A percentile compares a stretch with the other conserved stretches of the same genome.
phyloP scores from a whole-genome alignment of 2,797 vertebrate species.

The Tragelaphus eurycerus region DNA sequence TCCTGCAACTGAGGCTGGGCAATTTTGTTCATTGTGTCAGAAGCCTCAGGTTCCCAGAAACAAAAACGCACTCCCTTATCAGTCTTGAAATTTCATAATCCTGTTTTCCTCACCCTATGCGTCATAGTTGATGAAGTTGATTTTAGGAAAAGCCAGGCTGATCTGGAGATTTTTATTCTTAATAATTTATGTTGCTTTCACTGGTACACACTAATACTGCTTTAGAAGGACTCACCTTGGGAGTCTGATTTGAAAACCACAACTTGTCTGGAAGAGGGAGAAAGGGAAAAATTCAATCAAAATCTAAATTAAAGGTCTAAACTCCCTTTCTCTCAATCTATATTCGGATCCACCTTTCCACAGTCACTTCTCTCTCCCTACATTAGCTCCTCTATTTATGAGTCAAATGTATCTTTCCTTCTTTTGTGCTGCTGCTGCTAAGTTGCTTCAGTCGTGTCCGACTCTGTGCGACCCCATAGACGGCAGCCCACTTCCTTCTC shows the following conservation, averaged over 20 bases:
- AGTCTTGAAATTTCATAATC: neutral
- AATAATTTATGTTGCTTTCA: neutral
- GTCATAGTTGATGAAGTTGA: neutral
- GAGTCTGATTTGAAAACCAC: neutral
- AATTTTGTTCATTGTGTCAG: conserved; percentile 48
- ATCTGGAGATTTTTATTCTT: neutral
- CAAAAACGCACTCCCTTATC: conserved; percentile 39
- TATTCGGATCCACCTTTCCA: neutral
- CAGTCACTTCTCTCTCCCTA: neutral
- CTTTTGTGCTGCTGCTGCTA: neutral
- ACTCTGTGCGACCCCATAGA: too few species aligned
- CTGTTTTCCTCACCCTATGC: neutral
- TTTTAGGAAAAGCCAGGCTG: neutral
- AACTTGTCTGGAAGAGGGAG: neutral
- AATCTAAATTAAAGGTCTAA: conserved; percentile 15
- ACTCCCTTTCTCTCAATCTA: neutral
- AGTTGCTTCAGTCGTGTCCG: too few species aligned
- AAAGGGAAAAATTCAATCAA: neutral
- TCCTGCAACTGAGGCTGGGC: neutral
- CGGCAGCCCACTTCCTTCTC: too few species aligned
- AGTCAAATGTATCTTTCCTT: neutral
- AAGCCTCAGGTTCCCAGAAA: conserved; percentile 29
- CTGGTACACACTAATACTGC: neutral
- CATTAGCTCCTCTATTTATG: neutral
- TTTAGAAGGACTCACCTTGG: neutral